Evolutionary conservation across 2,888 invertebrate species (phyloP).

Genomic region (Volucella bombylans): DNA sequence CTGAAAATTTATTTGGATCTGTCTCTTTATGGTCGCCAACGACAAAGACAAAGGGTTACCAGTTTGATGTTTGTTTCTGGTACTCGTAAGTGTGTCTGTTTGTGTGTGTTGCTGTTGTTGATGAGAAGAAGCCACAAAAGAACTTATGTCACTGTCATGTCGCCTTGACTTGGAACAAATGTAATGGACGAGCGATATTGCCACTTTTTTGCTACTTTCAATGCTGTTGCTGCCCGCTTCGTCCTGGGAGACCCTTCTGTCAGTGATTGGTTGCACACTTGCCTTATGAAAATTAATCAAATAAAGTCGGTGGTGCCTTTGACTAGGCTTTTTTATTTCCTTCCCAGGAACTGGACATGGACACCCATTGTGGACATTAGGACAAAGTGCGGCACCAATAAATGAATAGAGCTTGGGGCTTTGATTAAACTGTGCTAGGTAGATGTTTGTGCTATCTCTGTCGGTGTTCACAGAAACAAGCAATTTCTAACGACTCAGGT

Average conservation of each 20-base stretch:
- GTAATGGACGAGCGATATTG: conserved; percentile 72
- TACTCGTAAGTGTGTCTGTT: conserved; percentile 12
- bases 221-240: conserved; percentile 5
- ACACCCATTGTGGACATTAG: conserved; percentile 65
- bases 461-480: conserved; percentile 25
- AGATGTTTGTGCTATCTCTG: conserved; percentile 17
- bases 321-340: conserved; percentile 3
- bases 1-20: conserved; percentile 74
- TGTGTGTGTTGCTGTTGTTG: conserved; percentile 49
- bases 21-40: conserved; percentile 64
- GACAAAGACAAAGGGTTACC: conserved; percentile 28
- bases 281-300: conserved; percentile 74
- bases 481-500: conserved; percentile 47
- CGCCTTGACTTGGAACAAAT: conserved; percentile 71
- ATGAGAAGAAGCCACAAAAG: conserved; percentile 72
- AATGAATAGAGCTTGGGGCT: conserved; percentile 62
- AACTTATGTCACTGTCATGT: conserved; percentile 74
- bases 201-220: conserved; percentile 55
- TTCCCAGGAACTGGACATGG: conserved; percentile 7
- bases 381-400: conserved; percentile 68
- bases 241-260: conserved; percentile 61
- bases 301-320: conserved; percentile 44
- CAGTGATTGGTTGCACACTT: conserved; percentile 59
- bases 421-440: conserved; percentile 60
- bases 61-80: not conserved